Conservation (phyloP, 2,113 vertebrate genomes). For the Psittacula cyanocephala region DNA sequence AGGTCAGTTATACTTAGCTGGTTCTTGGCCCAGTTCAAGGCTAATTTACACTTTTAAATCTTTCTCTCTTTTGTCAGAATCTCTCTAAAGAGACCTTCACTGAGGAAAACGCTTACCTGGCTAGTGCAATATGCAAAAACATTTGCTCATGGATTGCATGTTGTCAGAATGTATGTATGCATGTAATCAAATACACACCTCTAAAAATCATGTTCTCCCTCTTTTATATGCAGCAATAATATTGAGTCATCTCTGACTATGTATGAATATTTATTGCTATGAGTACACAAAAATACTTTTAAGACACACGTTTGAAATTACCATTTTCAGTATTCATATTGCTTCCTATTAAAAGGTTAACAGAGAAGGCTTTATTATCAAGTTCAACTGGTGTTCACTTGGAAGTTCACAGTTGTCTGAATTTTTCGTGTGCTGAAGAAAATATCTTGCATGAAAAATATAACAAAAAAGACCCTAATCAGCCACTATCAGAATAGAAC, state of each 20-base stretch:
- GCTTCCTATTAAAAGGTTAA: neutral
- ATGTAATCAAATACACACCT: neutral
- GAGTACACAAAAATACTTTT: neutral
- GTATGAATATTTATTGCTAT: neutral
- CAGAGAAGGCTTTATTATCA: neutral
- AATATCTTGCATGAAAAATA: neutral
- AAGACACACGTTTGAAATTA: conserved; percentile 17
- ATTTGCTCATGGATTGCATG: neutral
- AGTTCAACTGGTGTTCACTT: neutral
- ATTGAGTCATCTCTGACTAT: neutral
- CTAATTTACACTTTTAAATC: neutral
- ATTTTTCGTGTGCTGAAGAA: neutral
- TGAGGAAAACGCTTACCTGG: neutral
- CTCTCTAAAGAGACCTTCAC: neutral
- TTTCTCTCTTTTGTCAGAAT: neutral
- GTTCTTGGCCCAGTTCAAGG: neutral
- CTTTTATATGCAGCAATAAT: neutral
- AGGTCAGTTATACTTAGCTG: neutral
- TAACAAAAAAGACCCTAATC: neutral
- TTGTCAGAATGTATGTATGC: neutral
- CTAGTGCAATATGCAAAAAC: conserved; percentile 31
- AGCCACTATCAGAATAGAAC: neutral
- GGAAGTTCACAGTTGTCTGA: neutral
- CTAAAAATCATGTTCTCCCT: neutral
- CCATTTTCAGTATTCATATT: neutral